Base-by-base conservation (phyloP, 2,888 invertebrate genomes). In the Tuberolachnus salignus region DNA sequence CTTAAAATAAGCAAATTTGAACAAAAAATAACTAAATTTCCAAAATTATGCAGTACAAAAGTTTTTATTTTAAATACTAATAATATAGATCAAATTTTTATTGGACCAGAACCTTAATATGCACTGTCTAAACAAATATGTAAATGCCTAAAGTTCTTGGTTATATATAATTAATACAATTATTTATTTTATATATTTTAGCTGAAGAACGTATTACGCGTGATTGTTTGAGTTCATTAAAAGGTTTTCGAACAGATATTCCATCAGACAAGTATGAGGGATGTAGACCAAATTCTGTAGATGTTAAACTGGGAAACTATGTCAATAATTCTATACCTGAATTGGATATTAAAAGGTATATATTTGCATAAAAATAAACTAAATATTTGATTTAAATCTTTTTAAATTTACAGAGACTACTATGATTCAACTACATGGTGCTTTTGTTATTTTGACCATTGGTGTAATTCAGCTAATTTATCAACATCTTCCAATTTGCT, bases 181-280 rank as follows among this genome's bases (percentile, higher is more conserved):
- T 34, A 21, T 49, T 66, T 10, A 44, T 80, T 66, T 73, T 70
- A 21, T 44, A 66, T 42, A 66, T 82, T 86, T 81, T 86, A 94
- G 95, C 92, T 34, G 90, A 92, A 84, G 89, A 90, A 84, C 88
- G 92, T 0, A 92, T 95, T 64, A 95, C 93, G 0, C 88, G 96
- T 83, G 93, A 94, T 83, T 96, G 96, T 84, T 86, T 95, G 61
- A 95, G 95, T 84, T 90, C 91, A 55, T 87, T 95, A 80, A 89
- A 89, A 84, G 91, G 89, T 53, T 90, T 93, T 83, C 88, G 95
- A 74, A 93, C 91, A 4, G 96, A 96, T 84, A 92, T 96, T 83
- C 95, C 95, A 9, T 94, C 95, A 0, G 95, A 96, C 85, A 92
- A 91, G 81, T 96, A 95, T 85, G 95, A 96, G 86, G 96, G 96